A percentile compares a stretch with the other conserved stretches of the same genome.
Evolutionary conservation across 2,888 invertebrate genomes (phyloP).

Genomic region (Strigamia transsilvanica): DNA sequence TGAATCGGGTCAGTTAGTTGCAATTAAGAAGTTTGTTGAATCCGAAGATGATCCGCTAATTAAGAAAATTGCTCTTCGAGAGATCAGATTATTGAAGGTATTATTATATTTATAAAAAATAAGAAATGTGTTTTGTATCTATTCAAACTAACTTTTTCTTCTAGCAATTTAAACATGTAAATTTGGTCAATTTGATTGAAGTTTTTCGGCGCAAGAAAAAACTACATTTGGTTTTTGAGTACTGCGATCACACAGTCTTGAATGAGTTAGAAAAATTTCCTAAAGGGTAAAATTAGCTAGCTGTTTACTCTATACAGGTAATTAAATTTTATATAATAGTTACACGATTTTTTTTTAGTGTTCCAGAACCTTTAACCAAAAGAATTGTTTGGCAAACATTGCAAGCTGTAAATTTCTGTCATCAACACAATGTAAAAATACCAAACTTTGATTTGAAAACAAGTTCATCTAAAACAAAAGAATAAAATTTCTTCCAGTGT

Average conservation of each 20-base stretch:
- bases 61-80: conserved; percentile 92
- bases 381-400: conserved; percentile 95
- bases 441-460: background rate
- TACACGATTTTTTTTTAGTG: conserved; percentile 61
- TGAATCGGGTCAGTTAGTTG: conserved; percentile 92
- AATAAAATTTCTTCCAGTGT: conserved; percentile 68
- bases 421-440: conserved; percentile 78
- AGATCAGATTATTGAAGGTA: conserved; percentile 94
- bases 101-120: conserved; percentile 7
- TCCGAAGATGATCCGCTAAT: conserved; percentile 97
- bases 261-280: conserved; percentile 96
- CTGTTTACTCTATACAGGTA: background rate
- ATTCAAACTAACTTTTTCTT: conserved; percentile 59
- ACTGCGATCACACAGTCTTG: conserved; percentile 95
- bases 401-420: conserved; percentile 95
- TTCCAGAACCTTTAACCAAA: conserved; percentile 86
- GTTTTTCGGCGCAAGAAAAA: conserved; percentile 95
- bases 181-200: conserved; percentile 95
- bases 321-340: background rate
- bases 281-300: conserved; percentile 71
- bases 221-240: conserved; percentile 97
- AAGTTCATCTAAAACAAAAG: background rate
- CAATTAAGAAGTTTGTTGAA: conserved; percentile 96
- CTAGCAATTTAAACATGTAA: conserved; percentile 97
- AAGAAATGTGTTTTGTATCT: too few species aligned